Percentiles rank a stretch among this genome's conserved stretches.
phyloP scores from a whole-genome alignment of 1,140 invertebrate species.

The Brachionus rotundiformis region DNA sequence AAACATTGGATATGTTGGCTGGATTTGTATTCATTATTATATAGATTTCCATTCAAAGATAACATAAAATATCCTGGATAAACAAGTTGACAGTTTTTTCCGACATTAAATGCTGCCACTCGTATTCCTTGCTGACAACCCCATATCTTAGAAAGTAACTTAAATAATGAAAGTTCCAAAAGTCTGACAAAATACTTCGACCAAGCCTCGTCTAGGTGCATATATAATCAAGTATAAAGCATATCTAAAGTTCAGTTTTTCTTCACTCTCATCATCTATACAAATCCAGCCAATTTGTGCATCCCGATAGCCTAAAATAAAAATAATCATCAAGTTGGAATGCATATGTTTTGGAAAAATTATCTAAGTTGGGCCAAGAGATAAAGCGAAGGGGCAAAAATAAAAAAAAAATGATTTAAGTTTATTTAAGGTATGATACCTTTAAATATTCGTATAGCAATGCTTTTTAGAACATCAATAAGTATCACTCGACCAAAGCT shows the following conservation, averaged over 20 bases:
- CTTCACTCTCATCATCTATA: constrained; percentile 69
- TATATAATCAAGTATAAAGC: constrained; percentile 82
- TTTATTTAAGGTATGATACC: no score
- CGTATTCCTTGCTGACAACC: constrained; percentile 79
- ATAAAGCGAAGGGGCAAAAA: no score
- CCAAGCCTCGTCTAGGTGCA: constrained; percentile 76
- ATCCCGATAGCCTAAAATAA: constrained; percentile 72
- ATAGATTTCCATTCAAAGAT: constrained; percentile 66
- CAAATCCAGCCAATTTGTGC: constrained; percentile 80
- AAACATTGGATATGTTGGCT: constrained; percentile 73
- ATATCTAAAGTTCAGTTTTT: constrained; percentile 55
- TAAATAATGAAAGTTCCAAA: neutral
- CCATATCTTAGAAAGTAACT: constrained; percentile 67
- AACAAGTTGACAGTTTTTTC: constrained; percentile 69
- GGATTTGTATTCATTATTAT: constrained; percentile 60
- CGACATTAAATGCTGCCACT: constrained; percentile 83
- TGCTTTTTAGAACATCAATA: constrained; percentile 76
- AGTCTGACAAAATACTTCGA: constrained; percentile 70
- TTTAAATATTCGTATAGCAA: constrained; percentile 84
- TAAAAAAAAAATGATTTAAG: no score
- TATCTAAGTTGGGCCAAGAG: no score
- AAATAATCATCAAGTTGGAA: no score
- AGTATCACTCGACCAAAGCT: constrained; percentile 81
- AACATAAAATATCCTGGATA: constrained; percentile 77
- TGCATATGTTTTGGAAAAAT: no score